Percentiles rank a stretch among this genome's conserved stretches.
phyloP scores from a whole-genome alignment of 1,140 invertebrate species.

The Argopecten irradians region DNA sequence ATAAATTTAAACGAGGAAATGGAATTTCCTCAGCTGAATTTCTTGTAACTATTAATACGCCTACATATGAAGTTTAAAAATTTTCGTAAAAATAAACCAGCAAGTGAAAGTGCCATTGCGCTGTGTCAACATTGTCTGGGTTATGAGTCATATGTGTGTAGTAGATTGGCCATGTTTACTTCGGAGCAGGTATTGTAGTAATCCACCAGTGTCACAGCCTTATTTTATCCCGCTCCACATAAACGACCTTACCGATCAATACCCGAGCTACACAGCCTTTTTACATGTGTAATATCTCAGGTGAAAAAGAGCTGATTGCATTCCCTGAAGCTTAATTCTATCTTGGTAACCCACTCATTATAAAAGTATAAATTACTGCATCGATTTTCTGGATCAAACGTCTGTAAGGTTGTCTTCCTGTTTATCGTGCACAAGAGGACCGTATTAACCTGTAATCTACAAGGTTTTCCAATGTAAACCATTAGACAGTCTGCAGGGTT shows the following conservation, averaged over 20 bases:
- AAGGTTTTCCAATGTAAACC: no score
- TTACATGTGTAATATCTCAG: background rate
- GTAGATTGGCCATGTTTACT: background rate
- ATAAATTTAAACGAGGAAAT: background rate
- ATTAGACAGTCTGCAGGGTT: background rate
- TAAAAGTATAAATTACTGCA: conserved; percentile 2
- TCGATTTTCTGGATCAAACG: conserved; percentile 1
- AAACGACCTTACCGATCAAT: conserved; percentile 15
- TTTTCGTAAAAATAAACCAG: background rate
- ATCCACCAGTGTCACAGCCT: background rate
- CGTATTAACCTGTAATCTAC: background rate
- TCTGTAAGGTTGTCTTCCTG: background rate
- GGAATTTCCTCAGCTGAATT: background rate
- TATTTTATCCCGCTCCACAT: background rate
- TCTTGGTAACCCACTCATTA: conserved; percentile 6
- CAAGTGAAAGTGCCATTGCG: background rate
- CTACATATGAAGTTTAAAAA: background rate
- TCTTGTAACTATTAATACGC: background rate
- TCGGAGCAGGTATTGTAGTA: background rate
- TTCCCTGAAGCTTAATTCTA: background rate
- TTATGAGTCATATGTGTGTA: conserved; percentile 11
- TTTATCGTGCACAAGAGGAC: background rate
- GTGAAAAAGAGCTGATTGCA: conserved; percentile 1
- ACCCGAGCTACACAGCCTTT: background rate
- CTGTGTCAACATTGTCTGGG: conserved; percentile 1